A percentile compares a stretch with the other conserved stretches of the same genome.
phyloP scores from a whole-genome alignment of 2,797 vertebrate species.

The Allobates femoralis region DNA sequence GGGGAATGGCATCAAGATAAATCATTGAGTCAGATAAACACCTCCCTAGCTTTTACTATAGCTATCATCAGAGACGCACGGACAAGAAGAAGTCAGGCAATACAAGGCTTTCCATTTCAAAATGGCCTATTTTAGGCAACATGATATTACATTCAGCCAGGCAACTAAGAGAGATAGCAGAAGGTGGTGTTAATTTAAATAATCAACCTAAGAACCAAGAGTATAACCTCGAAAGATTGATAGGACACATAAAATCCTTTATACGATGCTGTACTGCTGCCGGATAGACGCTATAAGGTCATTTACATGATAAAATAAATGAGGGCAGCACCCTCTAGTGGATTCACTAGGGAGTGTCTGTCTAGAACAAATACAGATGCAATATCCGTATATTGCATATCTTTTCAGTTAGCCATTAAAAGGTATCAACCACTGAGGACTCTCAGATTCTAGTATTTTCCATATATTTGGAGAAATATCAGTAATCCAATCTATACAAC shows the following conservation, averaged over 20 bases:
- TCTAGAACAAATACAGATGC: background rate
- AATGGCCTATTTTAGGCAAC: background rate
- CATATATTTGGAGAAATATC: too few species aligned
- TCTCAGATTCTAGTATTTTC: too few species aligned
- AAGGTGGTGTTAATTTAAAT: background rate
- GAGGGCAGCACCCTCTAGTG: conserved; percentile 16
- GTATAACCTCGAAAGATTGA: background rate
- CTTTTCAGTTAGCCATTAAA: too few species aligned
- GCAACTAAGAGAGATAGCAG: background rate
- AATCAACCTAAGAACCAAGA: background rate
- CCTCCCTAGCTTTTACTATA: background rate
- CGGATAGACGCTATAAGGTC: background rate
- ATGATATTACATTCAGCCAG: background rate
- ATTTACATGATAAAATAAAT: background rate
- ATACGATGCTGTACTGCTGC: background rate
- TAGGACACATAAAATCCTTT: background rate
- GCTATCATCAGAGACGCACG: background rate
- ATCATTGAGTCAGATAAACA: background rate
- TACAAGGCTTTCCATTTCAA: background rate
- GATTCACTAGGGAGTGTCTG: conserved; percentile 1
- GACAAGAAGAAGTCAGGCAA: background rate
- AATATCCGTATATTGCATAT: too few species aligned
- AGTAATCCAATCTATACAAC: too few species aligned
- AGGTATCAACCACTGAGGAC: too few species aligned
- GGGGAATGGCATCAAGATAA: background rate